Base-by-base conservation (phyloP, 2,888 invertebrate genomes). In the Smittia sp. region DNA sequence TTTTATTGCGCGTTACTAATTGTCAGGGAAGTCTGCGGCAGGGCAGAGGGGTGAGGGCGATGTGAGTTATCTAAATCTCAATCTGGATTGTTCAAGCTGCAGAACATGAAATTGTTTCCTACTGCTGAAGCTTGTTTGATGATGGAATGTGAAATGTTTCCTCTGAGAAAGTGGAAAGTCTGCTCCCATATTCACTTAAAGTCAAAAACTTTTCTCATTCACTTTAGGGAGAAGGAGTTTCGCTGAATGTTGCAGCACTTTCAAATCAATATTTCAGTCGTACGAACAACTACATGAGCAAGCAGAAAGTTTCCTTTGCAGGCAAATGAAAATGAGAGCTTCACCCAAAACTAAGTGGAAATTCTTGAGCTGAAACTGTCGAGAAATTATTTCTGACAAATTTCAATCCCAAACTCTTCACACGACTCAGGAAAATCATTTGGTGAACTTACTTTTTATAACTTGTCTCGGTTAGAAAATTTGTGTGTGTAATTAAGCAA, bases 251-350 rank as follows among this genome's bases (percentile, higher is more conserved):
- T 2, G 62, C 25, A n/a, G 22, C 24, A 62, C 9, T 62, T 18
- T 62, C 7, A 62, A 62, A 62, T 62, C 62, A 62, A 62, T 62
- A 62, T 62, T 62, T 52, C 15, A 52, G 52, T 52, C 15, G 4
- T 52, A 11, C n/a, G n/a, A n/a, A n/a, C n/a, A 39, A 39, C 7
- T 39, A 13, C 7, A 39, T 39, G 39, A 39, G n/a, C n/a, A n/a
- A n/a, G 38, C 38, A 52, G 15, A 52, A 9, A n/a, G 9, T 52
- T 52, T 52, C 15, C 52, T 15, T 52, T 52, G 13, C 52, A 4
- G 7, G 7, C 52, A 39, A 39, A 39, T 15, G 9, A 6, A n/a
- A 52, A 52, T 6, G 15, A 52, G 52, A 52, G 15, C 52, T 52
- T 52, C 15, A 52, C 7, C 7, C 52, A 52, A 6, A 15, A n/a